phyloP scores from a whole-genome alignment of 1,140 invertebrate genomes.

The Mylabris phalerata region DNA sequence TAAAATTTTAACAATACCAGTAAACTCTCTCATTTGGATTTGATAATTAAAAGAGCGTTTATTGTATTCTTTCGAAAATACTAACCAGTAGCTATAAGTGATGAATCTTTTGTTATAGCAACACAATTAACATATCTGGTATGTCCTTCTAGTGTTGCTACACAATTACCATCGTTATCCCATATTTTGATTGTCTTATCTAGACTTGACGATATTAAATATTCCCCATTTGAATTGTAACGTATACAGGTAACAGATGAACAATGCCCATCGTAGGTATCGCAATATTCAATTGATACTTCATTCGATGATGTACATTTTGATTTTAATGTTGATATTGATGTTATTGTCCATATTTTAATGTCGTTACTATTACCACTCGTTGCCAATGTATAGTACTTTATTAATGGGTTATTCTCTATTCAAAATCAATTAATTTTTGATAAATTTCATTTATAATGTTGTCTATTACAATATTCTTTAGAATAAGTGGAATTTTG shows the following conservation, averaged over 20 bases:
- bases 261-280: constrained; percentile 38
- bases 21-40: too few species aligned
- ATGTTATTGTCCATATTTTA: constrained; percentile 62
- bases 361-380: constrained; percentile 68
- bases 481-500: too few species aligned
- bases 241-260: constrained; percentile 55
- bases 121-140: constrained; percentile 66
- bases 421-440: not conserved
- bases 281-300: constrained; percentile 25
- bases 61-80: not conserved
- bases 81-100: constrained; percentile 57
- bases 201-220: constrained; percentile 58
- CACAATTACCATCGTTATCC: constrained; percentile 46
- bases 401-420: constrained; percentile 43
- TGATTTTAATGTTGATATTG: constrained; percentile 33
- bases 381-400: constrained; percentile 54
- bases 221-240: constrained; percentile 52
- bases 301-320: constrained; percentile 20
- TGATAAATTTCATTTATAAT: constrained; percentile 1
- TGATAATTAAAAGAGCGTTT: too few species aligned
- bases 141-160: constrained; percentile 51
- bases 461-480: too few species aligned
- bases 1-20: too few species aligned
- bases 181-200: constrained; percentile 67
- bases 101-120: constrained; percentile 59